phyloP scores from a whole-genome alignment of 2,113 vertebrate genomes.

The Nipponia nippon region DNA sequence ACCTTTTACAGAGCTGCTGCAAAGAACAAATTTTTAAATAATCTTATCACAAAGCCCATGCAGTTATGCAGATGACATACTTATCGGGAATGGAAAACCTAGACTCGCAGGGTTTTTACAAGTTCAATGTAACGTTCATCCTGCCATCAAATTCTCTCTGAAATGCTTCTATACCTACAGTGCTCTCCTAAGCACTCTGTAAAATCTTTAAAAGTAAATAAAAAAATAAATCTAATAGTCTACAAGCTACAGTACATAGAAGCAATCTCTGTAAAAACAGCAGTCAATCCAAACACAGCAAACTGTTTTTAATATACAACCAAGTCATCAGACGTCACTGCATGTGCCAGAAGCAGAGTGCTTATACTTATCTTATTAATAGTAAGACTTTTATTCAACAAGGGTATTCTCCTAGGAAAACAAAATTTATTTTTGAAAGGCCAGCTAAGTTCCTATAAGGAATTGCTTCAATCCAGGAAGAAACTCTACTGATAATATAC shows the following conservation, averaged over 20 bases:
- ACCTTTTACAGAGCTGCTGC: neutral
- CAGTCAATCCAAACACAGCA: neutral
- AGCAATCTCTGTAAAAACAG: neutral
- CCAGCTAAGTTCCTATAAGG: neutral
- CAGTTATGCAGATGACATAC: neutral
- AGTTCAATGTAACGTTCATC: neutral
- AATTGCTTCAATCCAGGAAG: neutral
- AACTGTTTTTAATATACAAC: neutral
- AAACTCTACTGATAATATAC: neutral
- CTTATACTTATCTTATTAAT: neutral
- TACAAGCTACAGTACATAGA: neutral
- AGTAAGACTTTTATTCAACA: neutral
- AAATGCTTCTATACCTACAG: neutral
- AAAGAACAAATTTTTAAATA: neutral
- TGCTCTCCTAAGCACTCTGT: neutral
- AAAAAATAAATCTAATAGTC: neutral
- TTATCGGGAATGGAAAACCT: neutral
- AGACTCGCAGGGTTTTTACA: neutral
- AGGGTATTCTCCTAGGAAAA: neutral
- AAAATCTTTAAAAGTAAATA: neutral
- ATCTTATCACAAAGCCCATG: neutral
- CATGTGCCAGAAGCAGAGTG: neutral
- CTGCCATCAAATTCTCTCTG: neutral
- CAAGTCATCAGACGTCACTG: neutral
- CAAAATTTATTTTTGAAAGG: neutral